These are phyloP conservation scores for Scotopteryx bipunctaria DNA, from an alignment of 2,888 invertebrate genomes.

Conservation along the genomic window DNA sequence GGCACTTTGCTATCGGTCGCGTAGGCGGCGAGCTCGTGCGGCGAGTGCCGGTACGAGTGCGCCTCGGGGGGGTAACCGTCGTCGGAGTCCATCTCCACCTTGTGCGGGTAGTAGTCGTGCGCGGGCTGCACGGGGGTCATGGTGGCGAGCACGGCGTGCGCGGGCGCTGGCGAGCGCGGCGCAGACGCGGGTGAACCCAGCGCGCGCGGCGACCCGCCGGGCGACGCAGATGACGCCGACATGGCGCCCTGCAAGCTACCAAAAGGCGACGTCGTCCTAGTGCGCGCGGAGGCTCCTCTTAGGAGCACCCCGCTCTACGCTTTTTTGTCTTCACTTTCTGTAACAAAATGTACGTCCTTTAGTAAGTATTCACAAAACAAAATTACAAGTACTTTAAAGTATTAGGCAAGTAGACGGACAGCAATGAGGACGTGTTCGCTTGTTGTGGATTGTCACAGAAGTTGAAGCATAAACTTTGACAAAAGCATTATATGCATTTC, in stretches of 20 bases:
- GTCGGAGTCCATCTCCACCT: slow-evolving; percentile 85
- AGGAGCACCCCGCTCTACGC: slow-evolving; percentile 74
- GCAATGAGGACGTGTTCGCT: slow-evolving; percentile 40
- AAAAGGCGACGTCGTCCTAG: slow-evolving; percentile 59
- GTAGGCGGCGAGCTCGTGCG: slow-evolving; percentile 78
- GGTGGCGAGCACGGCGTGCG: slow-evolving; percentile 90
- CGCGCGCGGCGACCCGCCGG: slow-evolving; percentile 71
- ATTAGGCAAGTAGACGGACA: neutral
- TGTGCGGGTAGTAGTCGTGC: slow-evolving; percentile 85
- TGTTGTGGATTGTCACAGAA: no score
- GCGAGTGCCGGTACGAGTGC: slow-evolving; percentile 83
- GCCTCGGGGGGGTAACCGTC: slow-evolving; percentile 85
- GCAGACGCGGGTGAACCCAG: slow-evolving; percentile 79
- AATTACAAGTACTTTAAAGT: no score
- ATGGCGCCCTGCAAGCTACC: slow-evolving; percentile 53
- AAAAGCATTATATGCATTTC: neutral
- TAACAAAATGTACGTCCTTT: slow-evolving; percentile 45
- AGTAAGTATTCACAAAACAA: neutral
- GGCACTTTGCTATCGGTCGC: slow-evolving; percentile 84
- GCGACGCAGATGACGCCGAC: slow-evolving; percentile 78
- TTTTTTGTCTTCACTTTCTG: slow-evolving; percentile 64
- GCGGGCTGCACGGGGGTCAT: slow-evolving; percentile 94
- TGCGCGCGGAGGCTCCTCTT: slow-evolving; percentile 67
- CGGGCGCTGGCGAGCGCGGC: slow-evolving; percentile 86
- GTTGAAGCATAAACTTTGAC: no score